Evolutionary conservation across 2,888 invertebrate genomes (phyloP), one percentile per base, ranked within the genome.

Genomic region (Omphaloscelis lunosa): DNA sequence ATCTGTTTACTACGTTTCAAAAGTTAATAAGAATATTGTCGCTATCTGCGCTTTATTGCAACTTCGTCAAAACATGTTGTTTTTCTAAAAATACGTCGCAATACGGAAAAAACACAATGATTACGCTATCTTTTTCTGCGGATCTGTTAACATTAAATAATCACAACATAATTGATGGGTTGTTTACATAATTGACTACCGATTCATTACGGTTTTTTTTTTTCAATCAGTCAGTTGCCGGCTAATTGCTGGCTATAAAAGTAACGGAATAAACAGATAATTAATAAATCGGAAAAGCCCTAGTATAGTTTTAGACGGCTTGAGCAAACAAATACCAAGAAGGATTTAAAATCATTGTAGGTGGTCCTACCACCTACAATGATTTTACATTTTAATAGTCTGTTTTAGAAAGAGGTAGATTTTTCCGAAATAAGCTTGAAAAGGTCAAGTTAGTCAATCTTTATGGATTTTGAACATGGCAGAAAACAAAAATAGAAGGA

Each of bases 301-400:
- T 61, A 56, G 20, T 51, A 2, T 74, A 65, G 1, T 41, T 61
- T 34, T 15, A 8, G 27, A 53, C 2, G 27, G 17, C 56, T 34
- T 56, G 4, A n/a, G 20, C 3, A 23, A 62, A 34, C 2, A 61
- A 66, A 53, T 73, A 58, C 34, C 59, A 56, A 78, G n/a, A 58
- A 75, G 9, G 5, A 34, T 58, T 0, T 45, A 41, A 59, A n/a
- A n/a, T n/a, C n/a, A n/a, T n/a, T n/a, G n/a, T 15, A 41, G 59
- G 71, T n/a, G n/a, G n/a, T n/a, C n/a, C n/a, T n/a, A 79, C 71
- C 71, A 75, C 83, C 75, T 58, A 79, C n/a, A 34, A 75, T 1
- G 67, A 61, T 65, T 29, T 63, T 59, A 34, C 63, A 61, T 65
- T 39, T 63, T 59, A 41, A 51, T 59, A 51, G 3, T 9, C 11